Conservation (phyloP, 2,888 invertebrate species). For the Microdon myrmicae region DNA sequence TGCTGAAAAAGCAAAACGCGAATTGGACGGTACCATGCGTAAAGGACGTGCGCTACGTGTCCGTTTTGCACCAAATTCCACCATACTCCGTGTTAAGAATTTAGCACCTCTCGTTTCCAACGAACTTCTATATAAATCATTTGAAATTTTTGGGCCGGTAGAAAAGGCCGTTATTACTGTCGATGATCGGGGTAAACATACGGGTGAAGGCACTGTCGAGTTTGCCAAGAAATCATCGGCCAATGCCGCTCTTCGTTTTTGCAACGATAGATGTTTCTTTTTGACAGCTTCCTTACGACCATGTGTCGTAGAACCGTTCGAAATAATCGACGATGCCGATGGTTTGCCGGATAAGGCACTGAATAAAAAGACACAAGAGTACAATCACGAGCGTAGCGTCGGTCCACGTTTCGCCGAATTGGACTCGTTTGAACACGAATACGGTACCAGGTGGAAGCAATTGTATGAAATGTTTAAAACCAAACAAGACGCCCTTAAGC, state of each 20-base stretch:
- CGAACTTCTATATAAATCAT: conserved; percentile 89
- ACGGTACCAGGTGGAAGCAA: conserved; percentile 97
- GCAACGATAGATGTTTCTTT: conserved; percentile 93
- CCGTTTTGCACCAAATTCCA: conserved; percentile 93
- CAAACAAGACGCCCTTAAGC: conserved; percentile 87
- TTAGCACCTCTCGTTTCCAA: conserved; percentile 93
- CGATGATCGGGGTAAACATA: conserved; percentile 96
- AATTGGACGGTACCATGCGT: conserved; percentile 86
- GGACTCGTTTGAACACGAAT: conserved; percentile 93
- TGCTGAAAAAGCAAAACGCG: conserved; percentile 94
- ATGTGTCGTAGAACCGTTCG: conserved; percentile 90
- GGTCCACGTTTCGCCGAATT: conserved; percentile 91
- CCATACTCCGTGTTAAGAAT: conserved; percentile 92
- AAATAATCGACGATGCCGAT: conserved; percentile 91
- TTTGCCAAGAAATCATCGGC: conserved; percentile 94
- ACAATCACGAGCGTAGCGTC: conserved; percentile 79
- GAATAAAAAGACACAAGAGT: conserved; percentile 83
- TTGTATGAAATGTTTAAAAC: conserved; percentile 91
- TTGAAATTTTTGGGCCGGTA: conserved; percentile 89
- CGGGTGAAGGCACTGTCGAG: conserved; percentile 97
- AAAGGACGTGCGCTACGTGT: conserved; percentile 90
- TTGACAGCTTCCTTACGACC: conserved; percentile 90
- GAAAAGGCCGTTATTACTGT: conserved; percentile 94
- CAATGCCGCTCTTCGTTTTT: conserved; percentile 85
- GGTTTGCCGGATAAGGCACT: conserved; percentile 86